Evolutionary conservation across 1,140 invertebrate species (phyloP).

Genomic region (Chrysomallon squamiferum): DNA sequence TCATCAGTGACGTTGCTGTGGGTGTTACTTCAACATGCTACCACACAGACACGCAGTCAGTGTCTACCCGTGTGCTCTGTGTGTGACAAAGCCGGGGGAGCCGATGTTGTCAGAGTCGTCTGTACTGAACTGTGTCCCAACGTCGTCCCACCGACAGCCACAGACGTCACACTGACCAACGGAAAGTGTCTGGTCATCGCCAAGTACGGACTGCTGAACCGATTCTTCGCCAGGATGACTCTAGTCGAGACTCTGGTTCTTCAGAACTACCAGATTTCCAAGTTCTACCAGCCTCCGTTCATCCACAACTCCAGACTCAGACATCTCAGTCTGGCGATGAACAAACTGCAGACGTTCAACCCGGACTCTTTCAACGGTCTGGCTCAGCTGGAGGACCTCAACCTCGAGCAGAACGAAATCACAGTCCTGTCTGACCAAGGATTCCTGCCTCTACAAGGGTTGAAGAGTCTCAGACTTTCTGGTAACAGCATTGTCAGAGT

Average conservation of each 20-base stretch:
- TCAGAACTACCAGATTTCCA: constrained; percentile 21
- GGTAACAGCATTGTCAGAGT: constrained; percentile 29
- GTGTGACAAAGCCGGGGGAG: no score
- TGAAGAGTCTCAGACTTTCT: constrained; percentile 23
- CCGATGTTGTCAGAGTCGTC: neutral
- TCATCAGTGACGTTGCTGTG: no score
- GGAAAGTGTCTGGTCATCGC: constrained; percentile 1
- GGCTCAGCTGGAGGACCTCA: constrained; percentile 19
- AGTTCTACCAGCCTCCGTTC: constrained; percentile 18
- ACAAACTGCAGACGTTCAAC: constrained; percentile 22
- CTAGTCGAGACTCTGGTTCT: constrained; percentile 15
- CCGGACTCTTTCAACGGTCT: constrained; percentile 30
- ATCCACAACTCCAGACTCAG: constrained; percentile 18
- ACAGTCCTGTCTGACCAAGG: constrained; percentile 2
- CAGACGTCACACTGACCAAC: constrained; percentile 10
- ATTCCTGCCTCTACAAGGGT: constrained; percentile 18
- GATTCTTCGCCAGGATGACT: constrained; percentile 12
- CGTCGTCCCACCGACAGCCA: constrained; percentile 12
- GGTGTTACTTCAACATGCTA: no score
- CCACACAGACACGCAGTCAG: no score
- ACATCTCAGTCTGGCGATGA: constrained; percentile 26
- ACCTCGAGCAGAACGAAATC: constrained; percentile 24
- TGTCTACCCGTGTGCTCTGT: no score
- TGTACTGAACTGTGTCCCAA: constrained; percentile 18
- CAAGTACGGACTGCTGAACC: constrained; percentile 5